A percentile compares a stretch with the other conserved stretches of the same genome.
These are phyloP conservation scores for Chionoecetes opilio DNA, from an alignment of 1,140 invertebrate species.

Conservation along the genomic window DNA sequence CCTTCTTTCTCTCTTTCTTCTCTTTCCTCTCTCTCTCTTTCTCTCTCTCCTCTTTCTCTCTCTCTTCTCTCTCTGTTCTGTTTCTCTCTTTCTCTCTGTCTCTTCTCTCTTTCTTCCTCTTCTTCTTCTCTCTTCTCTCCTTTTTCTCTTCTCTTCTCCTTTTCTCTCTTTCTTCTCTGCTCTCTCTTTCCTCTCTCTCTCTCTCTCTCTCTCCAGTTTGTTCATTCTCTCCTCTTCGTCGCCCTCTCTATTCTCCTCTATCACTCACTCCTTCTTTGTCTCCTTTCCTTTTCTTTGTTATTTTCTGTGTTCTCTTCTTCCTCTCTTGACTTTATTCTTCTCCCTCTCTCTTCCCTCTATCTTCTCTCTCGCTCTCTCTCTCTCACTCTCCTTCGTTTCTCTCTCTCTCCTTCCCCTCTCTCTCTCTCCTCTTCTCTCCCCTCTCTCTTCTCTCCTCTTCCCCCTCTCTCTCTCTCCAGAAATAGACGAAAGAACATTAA, in stretches of 20 bases:
- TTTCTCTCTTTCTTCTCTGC: not conserved
- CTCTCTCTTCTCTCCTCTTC: too few species aligned
- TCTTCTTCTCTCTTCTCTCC: not conserved
- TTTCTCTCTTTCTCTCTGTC: not conserved
- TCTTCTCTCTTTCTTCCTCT: not conserved
- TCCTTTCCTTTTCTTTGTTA: too few species aligned
- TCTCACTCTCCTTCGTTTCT: too few species aligned
- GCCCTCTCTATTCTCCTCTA: not conserved
- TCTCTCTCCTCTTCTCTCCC: too few species aligned
- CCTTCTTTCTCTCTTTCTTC: not conserved
- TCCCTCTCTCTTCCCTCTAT: too few species aligned
- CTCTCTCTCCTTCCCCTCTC: too few species aligned
- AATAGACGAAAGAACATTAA: too few species aligned
- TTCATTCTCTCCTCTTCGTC: not conserved
- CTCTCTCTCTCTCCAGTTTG: not conserved
- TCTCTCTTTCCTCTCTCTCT: not conserved
- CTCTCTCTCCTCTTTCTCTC: not conserved
- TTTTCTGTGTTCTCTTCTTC: not conserved
- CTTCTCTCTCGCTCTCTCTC: too few species aligned
- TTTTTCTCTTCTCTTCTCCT: not conserved
- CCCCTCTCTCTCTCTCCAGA: too few species aligned
- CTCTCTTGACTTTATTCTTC: not conserved
- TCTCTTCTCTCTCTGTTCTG: not conserved
- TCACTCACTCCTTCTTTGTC: too few species aligned
- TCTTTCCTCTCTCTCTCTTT: not conserved